Evolutionary conservation across 2,888 invertebrate species (phyloP), one percentile per base, ranked within the genome.

Genomic region (Phrixothrix hirtus): DNA sequence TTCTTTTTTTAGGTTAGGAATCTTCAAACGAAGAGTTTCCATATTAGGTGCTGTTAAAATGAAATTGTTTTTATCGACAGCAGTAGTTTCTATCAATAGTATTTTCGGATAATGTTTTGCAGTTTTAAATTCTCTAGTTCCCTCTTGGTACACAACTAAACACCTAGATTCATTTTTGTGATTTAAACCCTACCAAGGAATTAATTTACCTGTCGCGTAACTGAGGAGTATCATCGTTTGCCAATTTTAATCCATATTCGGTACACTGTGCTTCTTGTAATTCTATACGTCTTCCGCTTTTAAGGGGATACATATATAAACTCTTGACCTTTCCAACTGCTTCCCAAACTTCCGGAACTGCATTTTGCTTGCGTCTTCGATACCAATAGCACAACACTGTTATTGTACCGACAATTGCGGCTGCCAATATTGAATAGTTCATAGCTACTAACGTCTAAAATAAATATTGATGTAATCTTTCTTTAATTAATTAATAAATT

Each of bases 11-110:
- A 39, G 57, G 25, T 67, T 62, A 0, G 79, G 78, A 11, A 79
- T 66, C 54, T 69, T 64, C 10, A 80, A 76, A 38, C 73, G 71
- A 12, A 79, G 58, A 5, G 71, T 68, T 13, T 75, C 64, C 77
- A 78, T 77, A 25, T 73, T 75, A n/a, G 76, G 74, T 3, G 77
- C 78, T 61, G 78, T 76, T 11, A 80, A 63, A 44, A 74, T 74
- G 2, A 77, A 67, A 42, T 72, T 74, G 16, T 65, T 62, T 42
- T n/a, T n/a, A n/a, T 73, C 70, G 52, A 76, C 75, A n/a, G 70
- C 0, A 4, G 65, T 65, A 1, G 78, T 61, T 44, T 73, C 76
- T 12, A 81, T 75, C 7, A 77, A 63, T 10, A 79, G 66, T 66
- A 81, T 63, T 38, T 77, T 76, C 0, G 80, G 78, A 56, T 76